Base-by-base conservation (phyloP, 2,888 invertebrate genomes). In the Rhogogaster chlorosoma region DNA sequence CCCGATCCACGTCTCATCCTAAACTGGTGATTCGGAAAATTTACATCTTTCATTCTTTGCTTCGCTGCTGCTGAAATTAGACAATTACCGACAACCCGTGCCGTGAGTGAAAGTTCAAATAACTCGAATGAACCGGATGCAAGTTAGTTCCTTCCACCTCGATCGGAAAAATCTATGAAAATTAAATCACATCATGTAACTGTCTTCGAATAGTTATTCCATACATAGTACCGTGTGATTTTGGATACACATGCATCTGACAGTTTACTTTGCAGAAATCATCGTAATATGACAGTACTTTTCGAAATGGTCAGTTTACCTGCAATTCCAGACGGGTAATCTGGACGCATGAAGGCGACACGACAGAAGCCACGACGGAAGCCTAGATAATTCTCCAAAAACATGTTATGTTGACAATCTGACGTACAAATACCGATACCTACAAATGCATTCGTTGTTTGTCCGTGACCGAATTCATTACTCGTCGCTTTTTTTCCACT, bases 391-490 rank as follows among this genome's bases (percentile, higher is more conserved):
- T 42, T 42, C 42, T 42, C 42, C 42, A 3, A 42, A 42, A 42
- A 42, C 12, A 10, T 42, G 42, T 42, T 42, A 42, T 42, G 42
- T 12, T 12, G 42, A 42, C 42, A 42, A 12, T 42, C 12, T 32
- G 61, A 64, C 38, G 57, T 26, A 22, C 61, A 78, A 78, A 78
- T n/a, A n/a, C n/a, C n/a, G n/a, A n/a, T n/a, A 29, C 38, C 38
- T 38, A 45, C 26, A 57, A 36, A 26, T 12, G 22, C 38, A 22
- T 82, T 38, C 26, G 5, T 38, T 36, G 64, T 22, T 82, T 38
- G 29, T 38, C 42, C 82, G 26, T 82, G 64, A 64, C 82, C 42
- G 26, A 82, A 82, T 36, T 82, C 22, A 42, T 64, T 64, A 64
- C 64, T 42, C 26, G 36, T 42, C 42, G 26, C 36, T 82, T 26